These are phyloP conservation scores for Pollimyrus isidori DNA, from an alignment of 2,113 vertebrate species.

Conservation along the genomic window DNA sequence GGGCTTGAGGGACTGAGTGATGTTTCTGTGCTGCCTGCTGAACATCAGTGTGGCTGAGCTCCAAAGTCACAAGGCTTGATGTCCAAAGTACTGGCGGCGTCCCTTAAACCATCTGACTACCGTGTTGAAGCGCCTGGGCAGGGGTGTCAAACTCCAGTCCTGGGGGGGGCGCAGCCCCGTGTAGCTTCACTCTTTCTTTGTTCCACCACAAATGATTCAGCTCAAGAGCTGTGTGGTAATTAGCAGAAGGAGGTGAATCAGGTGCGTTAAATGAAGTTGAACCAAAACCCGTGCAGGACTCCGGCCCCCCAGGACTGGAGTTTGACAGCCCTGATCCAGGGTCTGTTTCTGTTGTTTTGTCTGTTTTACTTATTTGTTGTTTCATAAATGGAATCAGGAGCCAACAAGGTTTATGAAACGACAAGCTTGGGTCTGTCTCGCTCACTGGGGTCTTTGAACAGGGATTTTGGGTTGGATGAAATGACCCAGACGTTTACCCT, in stretches of 20 bases:
- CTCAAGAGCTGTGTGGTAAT: too few species aligned
- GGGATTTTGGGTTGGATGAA: not conserved
- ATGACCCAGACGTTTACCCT: not conserved
- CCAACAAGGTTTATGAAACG: not conserved
- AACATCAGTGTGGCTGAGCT: constrained; percentile 40
- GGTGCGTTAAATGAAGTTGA: too few species aligned
- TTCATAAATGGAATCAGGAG: not conserved
- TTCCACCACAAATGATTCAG: too few species aligned
- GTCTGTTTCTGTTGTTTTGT: not conserved
- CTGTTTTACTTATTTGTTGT: not conserved
- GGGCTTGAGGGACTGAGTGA: constrained; percentile 10
- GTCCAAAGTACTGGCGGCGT: constrained; percentile 18
- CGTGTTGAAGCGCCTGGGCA: constrained; percentile 21
- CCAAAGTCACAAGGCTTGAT: not conserved
- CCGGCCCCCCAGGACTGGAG: too few species aligned
- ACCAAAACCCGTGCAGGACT: too few species aligned
- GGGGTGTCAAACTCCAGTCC: too few species aligned
- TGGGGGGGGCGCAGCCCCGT: too few species aligned
- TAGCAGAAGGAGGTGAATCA: too few species aligned
- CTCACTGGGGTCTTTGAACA: not conserved
- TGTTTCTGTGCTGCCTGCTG: constrained; percentile 14
- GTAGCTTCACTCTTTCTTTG: too few species aligned
- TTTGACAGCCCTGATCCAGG: too few species aligned
- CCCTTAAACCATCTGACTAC: constrained; percentile 28
- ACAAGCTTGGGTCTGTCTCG: not conserved